Base-by-base conservation (phyloP, 2,797 vertebrate species). In the Gymnoscopelus microlampas region DNA sequence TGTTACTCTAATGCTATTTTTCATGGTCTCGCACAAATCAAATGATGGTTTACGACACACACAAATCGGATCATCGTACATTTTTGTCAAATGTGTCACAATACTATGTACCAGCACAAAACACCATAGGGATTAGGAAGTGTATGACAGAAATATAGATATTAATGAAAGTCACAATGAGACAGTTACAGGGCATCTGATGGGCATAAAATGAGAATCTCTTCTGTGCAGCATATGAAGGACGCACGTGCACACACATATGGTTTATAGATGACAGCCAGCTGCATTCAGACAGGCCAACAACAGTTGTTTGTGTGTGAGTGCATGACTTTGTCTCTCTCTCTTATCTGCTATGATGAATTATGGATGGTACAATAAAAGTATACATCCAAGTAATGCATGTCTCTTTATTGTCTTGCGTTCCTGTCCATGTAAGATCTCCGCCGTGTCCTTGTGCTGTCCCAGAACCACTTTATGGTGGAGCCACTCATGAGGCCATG, bases 291-390 rank as follows among this genome's bases (percentile, higher is more conserved):
- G 29, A 23, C 53, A 61, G 19, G 26, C 14, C 51, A 63, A 14
- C 32, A 5, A 23, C 47, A 39, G 55, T 70, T 39, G 15, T 10
- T 3, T 32, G 4, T 19, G 58, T 64, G 70, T 67, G 9, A 24
- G 53, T 53, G 4, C 14, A 3, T 13, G 55, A 13, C 23, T 72
- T 50, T 9, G 12, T 39, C 57, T 59, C 29, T 39, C 29, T 39
- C 29, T 39, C 56, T 39, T 3, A 13, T 51, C 29, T 5, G 5
- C 49, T n/a, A 1, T 60, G 5, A 70, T 76, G 62, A 70, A 63
- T 67, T 60, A 67, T 58, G 53, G 3, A 69, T 56, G 14, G 4
- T 57, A 23, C 35, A 35, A 48, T 66, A 26, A 64, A 32, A 24
- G 26, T 10, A 24, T 35, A 69, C 50, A 44, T 44, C 39, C 8